These are phyloP conservation scores for Tinamus major DNA, from an alignment of 2,797 vertebrate species.

Conservation along the genomic window DNA sequence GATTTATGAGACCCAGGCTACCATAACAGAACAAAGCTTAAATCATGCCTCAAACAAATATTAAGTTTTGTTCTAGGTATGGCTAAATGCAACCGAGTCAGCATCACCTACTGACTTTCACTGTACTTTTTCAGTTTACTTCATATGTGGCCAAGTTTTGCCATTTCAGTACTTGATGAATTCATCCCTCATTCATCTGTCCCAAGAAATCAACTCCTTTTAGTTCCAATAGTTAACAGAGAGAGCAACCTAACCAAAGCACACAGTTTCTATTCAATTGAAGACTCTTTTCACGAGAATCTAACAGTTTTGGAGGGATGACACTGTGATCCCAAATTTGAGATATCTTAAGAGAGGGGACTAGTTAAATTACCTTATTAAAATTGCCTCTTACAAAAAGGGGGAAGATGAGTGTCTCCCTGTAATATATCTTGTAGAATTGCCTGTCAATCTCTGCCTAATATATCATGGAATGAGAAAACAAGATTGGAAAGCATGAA, in stretches of 20 bases:
- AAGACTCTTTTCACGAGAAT: not conserved
- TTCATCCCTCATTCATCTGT: not conserved
- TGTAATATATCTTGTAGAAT: not conserved
- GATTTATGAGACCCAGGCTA: not conserved
- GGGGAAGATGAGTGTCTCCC: not conserved
- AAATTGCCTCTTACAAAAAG: not conserved
- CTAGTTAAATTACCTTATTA: too few relatives aligned
- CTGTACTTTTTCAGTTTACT: not conserved
- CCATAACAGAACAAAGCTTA: not conserved
- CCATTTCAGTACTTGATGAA: not conserved
- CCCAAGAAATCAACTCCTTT: not conserved
- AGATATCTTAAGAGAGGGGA: not conserved
- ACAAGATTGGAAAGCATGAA: not conserved
- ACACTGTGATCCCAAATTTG: not conserved
- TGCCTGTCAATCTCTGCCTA: not conserved
- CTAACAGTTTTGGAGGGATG: not conserved
- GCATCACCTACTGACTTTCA: not conserved
- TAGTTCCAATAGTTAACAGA: not conserved
- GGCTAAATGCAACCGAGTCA: not conserved
- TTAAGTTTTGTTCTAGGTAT: not conserved
- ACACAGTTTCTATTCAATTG: not conserved
- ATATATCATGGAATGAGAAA: not conserved
- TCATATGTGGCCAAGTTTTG: not conserved
- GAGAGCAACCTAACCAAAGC: not conserved
- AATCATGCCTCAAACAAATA: not conserved